Evolutionary conservation across 2,797 vertebrate genomes (phyloP).

Genomic region (Myotis planiceps): DNA sequence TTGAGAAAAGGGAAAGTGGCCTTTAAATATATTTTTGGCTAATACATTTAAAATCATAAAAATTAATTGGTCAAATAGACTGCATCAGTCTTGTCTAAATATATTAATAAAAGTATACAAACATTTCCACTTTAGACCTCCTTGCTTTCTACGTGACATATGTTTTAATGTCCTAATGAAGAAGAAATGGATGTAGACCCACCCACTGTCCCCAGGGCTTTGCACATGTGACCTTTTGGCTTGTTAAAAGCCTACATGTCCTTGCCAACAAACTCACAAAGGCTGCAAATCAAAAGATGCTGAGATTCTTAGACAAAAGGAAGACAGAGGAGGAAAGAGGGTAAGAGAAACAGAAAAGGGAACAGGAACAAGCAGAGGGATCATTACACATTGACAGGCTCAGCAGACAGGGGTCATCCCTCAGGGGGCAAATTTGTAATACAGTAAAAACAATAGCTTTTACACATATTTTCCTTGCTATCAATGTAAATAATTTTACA

Average conservation of each 20-base stretch:
- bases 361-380: neutral
- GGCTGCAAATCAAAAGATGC: conserved; percentile 5
- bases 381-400: neutral
- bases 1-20: neutral
- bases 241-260: neutral
- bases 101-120: neutral
- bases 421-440: neutral
- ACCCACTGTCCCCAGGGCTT: neutral
- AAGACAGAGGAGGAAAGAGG: neutral
- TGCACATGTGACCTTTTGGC: conserved; percentile 11
- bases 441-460: neutral
- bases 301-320: conserved; percentile 37
- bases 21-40: conserved; percentile 16
- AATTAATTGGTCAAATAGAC: neutral
- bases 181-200: neutral
- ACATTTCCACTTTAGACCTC: neutral
- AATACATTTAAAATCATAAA: neutral
- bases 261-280: conserved; percentile 57
- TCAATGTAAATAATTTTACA: neutral
- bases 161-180: conserved; percentile 21
- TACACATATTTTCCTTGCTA: neutral
- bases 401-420: neutral
- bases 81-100: neutral
- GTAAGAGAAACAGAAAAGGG: conserved; percentile 41
- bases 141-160: neutral